These are phyloP conservation scores for Boloria selene DNA, from an alignment of 2,888 invertebrate genomes.

Conservation along the genomic window DNA sequence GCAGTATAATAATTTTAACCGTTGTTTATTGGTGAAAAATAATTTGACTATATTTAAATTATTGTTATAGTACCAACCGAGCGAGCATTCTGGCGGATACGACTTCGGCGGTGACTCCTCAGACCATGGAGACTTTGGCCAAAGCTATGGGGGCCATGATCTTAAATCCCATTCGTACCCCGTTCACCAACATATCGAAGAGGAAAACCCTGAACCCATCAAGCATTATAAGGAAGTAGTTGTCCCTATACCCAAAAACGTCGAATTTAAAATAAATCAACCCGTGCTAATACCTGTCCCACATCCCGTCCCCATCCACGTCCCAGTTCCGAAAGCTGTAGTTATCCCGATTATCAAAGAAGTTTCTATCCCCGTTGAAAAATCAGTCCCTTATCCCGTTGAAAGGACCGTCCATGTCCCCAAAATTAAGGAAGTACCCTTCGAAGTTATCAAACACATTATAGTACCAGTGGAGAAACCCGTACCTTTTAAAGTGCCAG, in stretches of 20 bases:
- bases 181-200: slow-evolving; percentile 85
- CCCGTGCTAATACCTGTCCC: slow-evolving; percentile 82
- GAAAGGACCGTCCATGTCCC: slow-evolving; percentile 85
- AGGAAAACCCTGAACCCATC: slow-evolving; percentile 85
- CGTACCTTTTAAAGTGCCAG: slow-evolving; percentile 86
- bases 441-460: slow-evolving; percentile 86
- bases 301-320: slow-evolving; percentile 86
- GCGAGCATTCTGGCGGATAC: slow-evolving; percentile 59
- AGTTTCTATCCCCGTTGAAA: slow-evolving; percentile 86
- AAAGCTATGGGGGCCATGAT: slow-evolving; percentile 61
- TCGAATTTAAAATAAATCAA: slow-evolving; percentile 82
- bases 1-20: no score
- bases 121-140: slow-evolving; percentile 59
- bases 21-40: not conserved
- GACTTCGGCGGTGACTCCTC: slow-evolving; percentile 50
- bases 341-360: slow-evolving; percentile 87
- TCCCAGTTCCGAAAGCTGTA: slow-evolving; percentile 86
- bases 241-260: slow-evolving; percentile 84
- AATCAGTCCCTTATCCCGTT: slow-evolving; percentile 87
- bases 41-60: not conserved
- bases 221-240: slow-evolving; percentile 87
- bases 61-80: slow-evolving; percentile 63
- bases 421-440: slow-evolving; percentile 86
- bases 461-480: slow-evolving; percentile 87
- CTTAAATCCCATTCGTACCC: slow-evolving; percentile 77